Base-by-base conservation (phyloP, 2,888 invertebrate genomes). In the Conomelus anceps region DNA sequence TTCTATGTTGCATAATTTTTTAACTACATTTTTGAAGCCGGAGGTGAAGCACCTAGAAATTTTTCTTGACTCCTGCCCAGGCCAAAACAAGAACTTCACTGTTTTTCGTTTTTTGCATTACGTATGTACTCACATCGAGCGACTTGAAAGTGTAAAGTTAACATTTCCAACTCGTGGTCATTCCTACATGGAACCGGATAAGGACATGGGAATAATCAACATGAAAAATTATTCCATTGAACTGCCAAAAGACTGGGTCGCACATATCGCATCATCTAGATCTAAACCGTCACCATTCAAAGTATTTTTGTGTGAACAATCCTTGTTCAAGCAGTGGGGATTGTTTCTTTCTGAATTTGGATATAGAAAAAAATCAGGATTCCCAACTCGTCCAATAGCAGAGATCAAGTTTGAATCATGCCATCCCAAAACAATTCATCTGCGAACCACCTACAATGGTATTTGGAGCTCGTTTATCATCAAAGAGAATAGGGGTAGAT, bases 81-180 rank as follows among this genome's bases (percentile, higher is more conserved):
- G 84, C 4, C 6, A 85, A 13, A 85, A 85, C 85, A 85, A 85
- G 23, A 85, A 85, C 23, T 85, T 23, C 23, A n/a, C 85, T 11
- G 4, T 13, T 22, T 85, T 85, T 23, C 85, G 85, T 85, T 85
- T 23, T 85, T 23, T 85, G 22, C 85, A 85, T 85, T 23, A 85
- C 17, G 22, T 85, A 85, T 85, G 13, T 85, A 88, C 63, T n/a
- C n/a, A 41, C 3, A 24, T 34, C 11, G 41, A 88, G 26, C 22
- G 63, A 87, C 22, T 86, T 86, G 17, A 86, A 20, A 22, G 20
- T 29, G 34, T 87, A 22, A 87, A 24, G 22, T 41, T 88, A 22
- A 63, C 23, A 63, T 88, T 41, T 88, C 41, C 88, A 41, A 63
- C 23, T 88, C 88, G 88, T 88, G 88, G 88, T 22, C 88, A 41